phyloP scores from a whole-genome alignment of 2,888 invertebrate genomes.

The Sarcophaga caerulescens region DNA sequence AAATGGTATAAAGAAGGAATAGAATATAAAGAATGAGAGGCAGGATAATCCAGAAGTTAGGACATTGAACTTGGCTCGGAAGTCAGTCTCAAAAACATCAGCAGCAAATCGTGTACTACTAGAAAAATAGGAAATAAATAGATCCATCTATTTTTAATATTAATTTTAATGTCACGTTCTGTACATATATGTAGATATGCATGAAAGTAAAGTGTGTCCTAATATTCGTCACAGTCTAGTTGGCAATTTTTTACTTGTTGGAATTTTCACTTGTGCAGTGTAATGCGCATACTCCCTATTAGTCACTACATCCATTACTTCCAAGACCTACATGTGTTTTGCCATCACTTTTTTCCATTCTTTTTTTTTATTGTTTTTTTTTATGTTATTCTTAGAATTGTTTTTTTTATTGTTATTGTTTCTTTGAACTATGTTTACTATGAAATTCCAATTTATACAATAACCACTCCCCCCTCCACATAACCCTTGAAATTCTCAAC shows the following conservation, averaged over 20 bases:
- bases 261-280: slow-evolving; percentile 15
- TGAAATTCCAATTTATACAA: slow-evolving; percentile 35
- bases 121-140: too few species aligned
- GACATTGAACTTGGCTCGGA: too few species aligned
- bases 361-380: background rate
- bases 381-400: slow-evolving; percentile 24
- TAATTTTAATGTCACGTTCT: too few species aligned
- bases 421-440: slow-evolving; percentile 53
- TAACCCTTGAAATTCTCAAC: background rate
- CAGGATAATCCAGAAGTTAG: too few species aligned
- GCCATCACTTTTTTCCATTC: background rate
- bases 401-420: slow-evolving; percentile 41
- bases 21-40: too few species aligned
- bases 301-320: slow-evolving; percentile 53
- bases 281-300: slow-evolving; percentile 57
- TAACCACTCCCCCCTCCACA: background rate
- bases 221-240: background rate
- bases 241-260: slow-evolving; percentile 27
- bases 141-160: too few species aligned
- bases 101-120: too few species aligned
- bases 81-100: too few species aligned
- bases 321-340: slow-evolving; percentile 50
- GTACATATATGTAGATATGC: too few species aligned
- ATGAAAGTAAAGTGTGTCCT: background rate
- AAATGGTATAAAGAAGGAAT: too few species aligned